Conservation (phyloP, 35 echinoderm and acorn worm genomes). For the Acanthaster planci region DNA sequence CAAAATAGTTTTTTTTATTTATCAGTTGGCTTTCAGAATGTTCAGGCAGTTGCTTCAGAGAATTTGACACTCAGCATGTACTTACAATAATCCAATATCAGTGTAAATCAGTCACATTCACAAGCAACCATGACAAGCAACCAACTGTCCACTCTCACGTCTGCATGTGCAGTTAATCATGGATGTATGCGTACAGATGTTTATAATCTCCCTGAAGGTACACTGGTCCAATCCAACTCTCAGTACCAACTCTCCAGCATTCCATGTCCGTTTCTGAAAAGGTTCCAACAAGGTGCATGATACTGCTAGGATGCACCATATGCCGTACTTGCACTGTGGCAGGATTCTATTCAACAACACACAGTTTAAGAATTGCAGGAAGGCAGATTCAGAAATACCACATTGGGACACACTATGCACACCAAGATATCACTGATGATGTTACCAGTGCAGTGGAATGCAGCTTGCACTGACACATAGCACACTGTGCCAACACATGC, state of each 20-base stretch:
- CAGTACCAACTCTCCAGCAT: too few species aligned
- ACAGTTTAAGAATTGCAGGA: background rate
- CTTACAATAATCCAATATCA: constrained; percentile 6
- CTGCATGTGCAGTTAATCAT: constrained; percentile 15
- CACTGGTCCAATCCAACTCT: too few species aligned
- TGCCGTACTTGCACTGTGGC: too few species aligned
- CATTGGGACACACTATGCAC: constrained; percentile 6
- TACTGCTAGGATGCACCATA: too few species aligned
- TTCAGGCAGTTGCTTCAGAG: background rate
- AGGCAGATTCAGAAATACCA: background rate
- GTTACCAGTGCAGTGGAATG: constrained; percentile 17
- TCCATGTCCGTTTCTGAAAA: too few species aligned
- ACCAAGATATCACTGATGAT: constrained; percentile 11
- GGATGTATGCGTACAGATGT: background rate
- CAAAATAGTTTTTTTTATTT: too few species aligned
- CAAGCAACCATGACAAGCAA: too few species aligned
- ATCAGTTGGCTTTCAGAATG: too few species aligned
- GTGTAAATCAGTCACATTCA: background rate
- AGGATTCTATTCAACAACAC: too few species aligned
- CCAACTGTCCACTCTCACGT: background rate
- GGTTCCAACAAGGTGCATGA: too few species aligned
- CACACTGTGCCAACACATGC: constrained; percentile 45
- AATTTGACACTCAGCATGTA: background rate
- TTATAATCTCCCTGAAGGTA: background rate
- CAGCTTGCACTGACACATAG: constrained; percentile 31